These are phyloP conservation scores for Lepus timidus DNA, from an alignment of 2,113 vertebrate species.

Conservation along the genomic window DNA sequence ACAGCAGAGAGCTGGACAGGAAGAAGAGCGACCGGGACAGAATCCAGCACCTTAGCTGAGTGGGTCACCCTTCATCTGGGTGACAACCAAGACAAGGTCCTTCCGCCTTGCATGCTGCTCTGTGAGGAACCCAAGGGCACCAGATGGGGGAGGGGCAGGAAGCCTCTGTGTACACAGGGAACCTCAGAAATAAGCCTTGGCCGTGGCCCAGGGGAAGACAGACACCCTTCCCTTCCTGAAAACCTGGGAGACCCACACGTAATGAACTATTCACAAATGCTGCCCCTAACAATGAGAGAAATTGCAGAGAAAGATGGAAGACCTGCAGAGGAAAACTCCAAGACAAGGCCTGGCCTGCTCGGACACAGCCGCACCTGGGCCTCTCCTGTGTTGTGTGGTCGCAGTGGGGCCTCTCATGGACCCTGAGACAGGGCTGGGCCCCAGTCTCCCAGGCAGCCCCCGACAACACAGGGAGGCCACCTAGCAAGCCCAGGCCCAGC, in stretches of 20 bases:
- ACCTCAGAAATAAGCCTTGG: constrained; percentile 14
- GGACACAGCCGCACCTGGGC: background rate
- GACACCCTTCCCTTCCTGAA: constrained; percentile 65
- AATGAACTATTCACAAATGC: constrained; percentile 81
- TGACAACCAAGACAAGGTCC: background rate
- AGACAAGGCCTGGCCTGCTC: background rate
- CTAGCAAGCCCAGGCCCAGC: constrained; percentile 35
- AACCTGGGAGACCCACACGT: constrained; percentile 68
- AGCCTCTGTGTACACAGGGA: no score
- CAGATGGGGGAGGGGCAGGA: no score
- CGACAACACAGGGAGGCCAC: constrained; percentile 65
- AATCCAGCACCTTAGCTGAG: background rate
- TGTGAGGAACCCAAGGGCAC: no score
- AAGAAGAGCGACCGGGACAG: no score
- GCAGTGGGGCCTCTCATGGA: constrained; percentile 70
- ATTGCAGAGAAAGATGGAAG: constrained; percentile 37
- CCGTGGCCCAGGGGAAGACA: constrained; percentile 24
- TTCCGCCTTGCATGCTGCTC: no score
- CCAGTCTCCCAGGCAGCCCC: constrained; percentile 79
- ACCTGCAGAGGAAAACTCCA: background rate
- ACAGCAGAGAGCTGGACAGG: no score
- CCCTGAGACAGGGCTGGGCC: constrained; percentile 79
- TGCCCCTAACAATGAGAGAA: constrained; percentile 71
- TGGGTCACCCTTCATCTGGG: background rate
- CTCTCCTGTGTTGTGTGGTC: constrained; percentile 30